A percentile compares a stretch with the other conserved stretches of the same genome.
Conservation (phyloP, 2,113 vertebrate species). For the Conger conger region DNA sequence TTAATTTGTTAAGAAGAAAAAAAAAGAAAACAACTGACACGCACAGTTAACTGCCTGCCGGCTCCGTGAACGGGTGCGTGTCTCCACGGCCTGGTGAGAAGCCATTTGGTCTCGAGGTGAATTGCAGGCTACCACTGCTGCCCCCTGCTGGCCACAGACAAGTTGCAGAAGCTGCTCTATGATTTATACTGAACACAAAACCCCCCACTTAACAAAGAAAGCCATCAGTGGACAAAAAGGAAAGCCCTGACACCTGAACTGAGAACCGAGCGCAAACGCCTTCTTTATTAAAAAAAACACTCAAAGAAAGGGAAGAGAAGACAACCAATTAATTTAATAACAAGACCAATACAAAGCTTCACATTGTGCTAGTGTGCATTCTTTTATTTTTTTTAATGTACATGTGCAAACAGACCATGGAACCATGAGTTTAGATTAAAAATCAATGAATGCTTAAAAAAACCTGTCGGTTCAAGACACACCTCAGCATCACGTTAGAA, state of each 20-base stretch:
- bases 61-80: conserved; percentile 8
- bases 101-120: background rate
- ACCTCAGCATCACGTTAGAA: background rate
- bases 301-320: background rate
- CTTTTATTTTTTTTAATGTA: background rate
- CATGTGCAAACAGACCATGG: background rate
- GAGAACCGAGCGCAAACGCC: background rate
- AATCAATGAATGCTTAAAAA: background rate
- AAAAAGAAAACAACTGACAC: conserved; percentile 1
- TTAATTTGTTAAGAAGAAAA: background rate
- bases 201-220: conserved; percentile 19
- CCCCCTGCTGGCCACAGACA: conserved; percentile 23
- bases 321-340: background rate
- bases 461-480: background rate
- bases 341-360: background rate
- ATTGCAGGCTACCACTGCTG: conserved; percentile 17
- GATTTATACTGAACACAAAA: background rate
- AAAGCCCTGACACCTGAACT: background rate
- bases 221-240: background rate
- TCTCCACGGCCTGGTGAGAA: conserved; percentile 9
- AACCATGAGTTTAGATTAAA: background rate
- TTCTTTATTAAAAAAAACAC: background rate
- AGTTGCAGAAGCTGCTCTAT: background rate
- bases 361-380: background rate
- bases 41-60: background rate